These are phyloP conservation scores for Metallyticus violacea DNA, from an alignment of 2,888 invertebrate species.

Conservation along the genomic window DNA sequence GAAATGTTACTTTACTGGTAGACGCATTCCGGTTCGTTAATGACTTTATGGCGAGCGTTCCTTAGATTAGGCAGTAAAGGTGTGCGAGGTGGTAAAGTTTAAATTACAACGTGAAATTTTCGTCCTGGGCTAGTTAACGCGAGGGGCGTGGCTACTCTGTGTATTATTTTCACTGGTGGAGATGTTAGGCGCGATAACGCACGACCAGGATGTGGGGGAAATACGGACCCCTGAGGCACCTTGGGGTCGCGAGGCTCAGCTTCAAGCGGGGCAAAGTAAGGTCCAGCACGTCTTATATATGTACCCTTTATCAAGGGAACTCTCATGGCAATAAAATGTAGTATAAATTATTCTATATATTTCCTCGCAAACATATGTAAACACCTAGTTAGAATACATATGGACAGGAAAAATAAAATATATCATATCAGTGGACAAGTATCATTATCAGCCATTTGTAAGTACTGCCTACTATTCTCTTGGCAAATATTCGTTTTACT, in stretches of 20 bases:
- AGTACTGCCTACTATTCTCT: too few species aligned
- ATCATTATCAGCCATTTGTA: too few species aligned
- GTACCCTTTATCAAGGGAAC: neutral
- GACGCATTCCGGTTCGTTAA: too few species aligned
- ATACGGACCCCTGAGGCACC: neutral
- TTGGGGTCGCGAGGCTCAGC: neutral
- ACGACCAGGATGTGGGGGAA: neutral
- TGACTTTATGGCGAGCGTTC: neutral
- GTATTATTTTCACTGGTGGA: slow-evolving; percentile 24
- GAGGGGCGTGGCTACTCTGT: slow-evolving; percentile 4
- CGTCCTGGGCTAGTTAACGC: neutral
- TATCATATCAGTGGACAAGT: too few species aligned
- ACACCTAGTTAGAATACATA: too few species aligned
- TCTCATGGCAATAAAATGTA: neutral
- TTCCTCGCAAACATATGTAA: too few species aligned
- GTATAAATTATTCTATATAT: too few species aligned
- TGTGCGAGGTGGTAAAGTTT: slow-evolving; percentile 9
- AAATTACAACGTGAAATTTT: slow-evolving; percentile 11
- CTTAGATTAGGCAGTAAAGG: neutral
- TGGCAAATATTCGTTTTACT: too few species aligned
- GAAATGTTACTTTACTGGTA: too few species aligned
- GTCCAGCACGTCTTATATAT: neutral
- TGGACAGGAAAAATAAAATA: too few species aligned
- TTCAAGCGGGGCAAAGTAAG: neutral
- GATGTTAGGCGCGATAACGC: slow-evolving; percentile 20